These are phyloP conservation scores for Erpornis zantholeuca DNA, from an alignment of 2,113 vertebrate genomes.

Conservation along the genomic window DNA sequence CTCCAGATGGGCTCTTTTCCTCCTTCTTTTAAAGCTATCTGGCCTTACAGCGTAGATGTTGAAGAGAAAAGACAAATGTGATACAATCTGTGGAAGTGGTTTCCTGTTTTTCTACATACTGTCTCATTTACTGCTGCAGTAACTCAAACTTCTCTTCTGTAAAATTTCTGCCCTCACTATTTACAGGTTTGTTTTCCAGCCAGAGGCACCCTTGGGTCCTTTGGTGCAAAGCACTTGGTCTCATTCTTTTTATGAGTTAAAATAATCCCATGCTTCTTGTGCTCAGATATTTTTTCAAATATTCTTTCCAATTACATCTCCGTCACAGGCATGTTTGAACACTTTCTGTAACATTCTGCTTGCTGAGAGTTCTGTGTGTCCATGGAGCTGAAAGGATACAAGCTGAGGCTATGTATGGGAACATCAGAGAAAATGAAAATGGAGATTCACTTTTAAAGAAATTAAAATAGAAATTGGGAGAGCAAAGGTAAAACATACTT, in stretches of 20 bases:
- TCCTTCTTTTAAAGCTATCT: not conserved
- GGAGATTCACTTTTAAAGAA: not conserved
- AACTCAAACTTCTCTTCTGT: not conserved
- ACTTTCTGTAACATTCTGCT: not conserved
- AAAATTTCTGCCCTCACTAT: not conserved
- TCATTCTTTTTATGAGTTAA: not conserved
- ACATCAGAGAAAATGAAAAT: not conserved
- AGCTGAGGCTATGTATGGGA: not conserved
- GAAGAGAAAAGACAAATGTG: not conserved
- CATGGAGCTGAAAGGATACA: not conserved
- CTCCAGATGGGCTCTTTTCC: not conserved
- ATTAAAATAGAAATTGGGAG: not conserved
- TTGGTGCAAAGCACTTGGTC: not conserved
- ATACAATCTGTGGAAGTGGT: not conserved
- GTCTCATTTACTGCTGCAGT: not conserved
- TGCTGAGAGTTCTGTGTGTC: not conserved
- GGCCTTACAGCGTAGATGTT: not conserved
- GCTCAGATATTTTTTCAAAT: not conserved
- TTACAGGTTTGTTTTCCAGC: not conserved
- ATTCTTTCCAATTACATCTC: not conserved
- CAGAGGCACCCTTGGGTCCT: not conserved
- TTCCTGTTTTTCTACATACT: not conserved
- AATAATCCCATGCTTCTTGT: not conserved
- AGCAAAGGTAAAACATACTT: not conserved
- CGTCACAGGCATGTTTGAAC: not conserved